Percentiles rank a stretch among this genome's conserved stretches.
These are phyloP conservation scores for Drosophila paranaensis DNA, from an alignment of 2,888 invertebrate genomes.

Conservation along the genomic window DNA sequence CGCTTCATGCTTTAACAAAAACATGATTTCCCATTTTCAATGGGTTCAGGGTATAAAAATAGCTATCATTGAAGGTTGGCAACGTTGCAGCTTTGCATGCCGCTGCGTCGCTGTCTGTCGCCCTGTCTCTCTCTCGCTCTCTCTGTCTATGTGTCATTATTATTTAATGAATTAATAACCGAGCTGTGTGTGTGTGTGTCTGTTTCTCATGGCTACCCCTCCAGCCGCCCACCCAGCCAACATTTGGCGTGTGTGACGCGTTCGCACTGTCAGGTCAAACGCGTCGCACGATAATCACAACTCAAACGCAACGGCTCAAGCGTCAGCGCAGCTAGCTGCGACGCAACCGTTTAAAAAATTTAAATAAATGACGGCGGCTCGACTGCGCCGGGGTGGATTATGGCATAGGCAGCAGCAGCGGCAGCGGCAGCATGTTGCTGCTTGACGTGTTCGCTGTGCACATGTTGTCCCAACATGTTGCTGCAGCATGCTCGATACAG, in stretches of 20 bases:
- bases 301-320: slow-evolving; percentile 37
- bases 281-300: slow-evolving; percentile 69
- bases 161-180: slow-evolving; percentile 74
- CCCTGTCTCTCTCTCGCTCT: background rate
- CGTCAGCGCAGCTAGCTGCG: slow-evolving; percentile 20
- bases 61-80: slow-evolving; percentile 58
- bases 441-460: slow-evolving; percentile 29
- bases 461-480: slow-evolving; percentile 38
- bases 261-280: slow-evolving; percentile 57
- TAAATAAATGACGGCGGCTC: slow-evolving; percentile 39
- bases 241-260: slow-evolving; percentile 36
- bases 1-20: slow-evolving; percentile 50
- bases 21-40: too few species aligned
- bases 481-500: slow-evolving; percentile 31
- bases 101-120: background rate
- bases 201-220: slow-evolving; percentile 14
- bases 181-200: slow-evolving; percentile 20
- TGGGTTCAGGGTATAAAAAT: too few species aligned
- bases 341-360: slow-evolving; percentile 33
- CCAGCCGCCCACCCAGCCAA: too few species aligned
- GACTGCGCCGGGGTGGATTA: slow-evolving; percentile 13
- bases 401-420: background rate
- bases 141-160: slow-evolving; percentile 51
- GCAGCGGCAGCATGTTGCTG: slow-evolving; percentile 7
- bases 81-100: slow-evolving; percentile 47